phyloP scores from a whole-genome alignment of 1,140 invertebrate genomes.

The Saccostrea cuccullata region DNA sequence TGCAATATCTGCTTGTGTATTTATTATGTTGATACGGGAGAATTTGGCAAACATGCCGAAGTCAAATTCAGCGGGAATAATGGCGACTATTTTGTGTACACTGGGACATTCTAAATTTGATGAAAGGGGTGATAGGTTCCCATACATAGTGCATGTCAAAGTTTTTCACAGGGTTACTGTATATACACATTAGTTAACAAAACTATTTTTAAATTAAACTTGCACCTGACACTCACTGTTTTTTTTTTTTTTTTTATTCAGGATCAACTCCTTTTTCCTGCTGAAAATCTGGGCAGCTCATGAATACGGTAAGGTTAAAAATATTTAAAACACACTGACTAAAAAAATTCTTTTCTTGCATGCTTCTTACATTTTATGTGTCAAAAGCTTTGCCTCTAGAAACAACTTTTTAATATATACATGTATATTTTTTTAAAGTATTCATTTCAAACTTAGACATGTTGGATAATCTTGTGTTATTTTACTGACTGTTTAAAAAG shows the following conservation, averaged over 20 bases:
- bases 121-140: background rate
- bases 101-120: background rate
- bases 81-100: constrained; percentile 36
- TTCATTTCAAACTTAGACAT: background rate
- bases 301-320: constrained; percentile 1
- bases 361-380: too few species aligned
- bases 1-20: background rate
- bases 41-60: background rate
- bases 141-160: background rate
- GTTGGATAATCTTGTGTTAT: too few species aligned
- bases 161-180: background rate
- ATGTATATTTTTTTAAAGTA: too few species aligned
- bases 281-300: constrained; percentile 31
- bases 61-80: constrained; percentile 37
- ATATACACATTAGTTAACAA: background rate
- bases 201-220: background rate
- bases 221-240: background rate
- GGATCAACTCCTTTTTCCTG: background rate
- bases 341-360: too few species aligned
- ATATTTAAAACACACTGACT: too few species aligned
- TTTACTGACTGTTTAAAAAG: background rate
- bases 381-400: too few species aligned
- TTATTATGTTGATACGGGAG: background rate
- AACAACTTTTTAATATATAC: too few species aligned
- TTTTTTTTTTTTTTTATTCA: background rate